Conservation (phyloP, 2,888 invertebrate genomes). For the Drosophila paracracens region DNA sequence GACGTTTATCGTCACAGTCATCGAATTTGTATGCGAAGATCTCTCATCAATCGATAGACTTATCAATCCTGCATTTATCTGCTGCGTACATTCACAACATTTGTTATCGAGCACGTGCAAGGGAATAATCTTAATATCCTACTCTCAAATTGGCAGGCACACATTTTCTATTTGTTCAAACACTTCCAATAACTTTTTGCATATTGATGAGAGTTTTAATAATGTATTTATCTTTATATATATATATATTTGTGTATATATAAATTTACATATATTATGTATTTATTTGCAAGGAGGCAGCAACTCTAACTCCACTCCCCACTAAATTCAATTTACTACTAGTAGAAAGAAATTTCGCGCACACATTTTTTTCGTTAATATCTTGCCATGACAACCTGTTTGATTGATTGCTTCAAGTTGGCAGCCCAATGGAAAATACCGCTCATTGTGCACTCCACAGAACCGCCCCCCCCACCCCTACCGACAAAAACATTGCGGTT, state of each 20-base stretch:
- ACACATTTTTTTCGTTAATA: conserved; percentile 19
- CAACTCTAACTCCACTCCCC: conserved; percentile 8
- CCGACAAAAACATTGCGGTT: conserved; percentile 3
- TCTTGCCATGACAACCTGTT: conserved; percentile 20
- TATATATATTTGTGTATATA: neutral
- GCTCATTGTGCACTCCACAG: neutral
- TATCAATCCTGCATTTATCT: neutral
- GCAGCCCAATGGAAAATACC: conserved; percentile 30
- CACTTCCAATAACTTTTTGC: neutral
- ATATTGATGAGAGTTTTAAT: neutral
- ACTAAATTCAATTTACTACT: conserved; percentile 18
- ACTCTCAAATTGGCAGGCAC: neutral
- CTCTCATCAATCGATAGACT: neutral
- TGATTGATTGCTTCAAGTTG: conserved; percentile 10
- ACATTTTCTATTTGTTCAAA: conserved; percentile 7
- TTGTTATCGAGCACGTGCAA: neutral
- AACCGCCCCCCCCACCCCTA: too few species aligned
- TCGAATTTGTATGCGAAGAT: conserved; percentile 3
- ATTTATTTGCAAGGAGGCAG: neutral
- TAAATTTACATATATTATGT: neutral
- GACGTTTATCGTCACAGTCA: conserved; percentile 4
- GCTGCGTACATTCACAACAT: neutral
- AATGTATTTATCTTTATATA: neutral
- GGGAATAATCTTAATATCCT: conserved; percentile 17
- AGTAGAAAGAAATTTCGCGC: conserved; percentile 4